Evolutionary conservation across 1,140 invertebrate genomes (phyloP), one percentile per base, ranked within the genome.

Genomic region (Drosophila willistoni): DNA sequence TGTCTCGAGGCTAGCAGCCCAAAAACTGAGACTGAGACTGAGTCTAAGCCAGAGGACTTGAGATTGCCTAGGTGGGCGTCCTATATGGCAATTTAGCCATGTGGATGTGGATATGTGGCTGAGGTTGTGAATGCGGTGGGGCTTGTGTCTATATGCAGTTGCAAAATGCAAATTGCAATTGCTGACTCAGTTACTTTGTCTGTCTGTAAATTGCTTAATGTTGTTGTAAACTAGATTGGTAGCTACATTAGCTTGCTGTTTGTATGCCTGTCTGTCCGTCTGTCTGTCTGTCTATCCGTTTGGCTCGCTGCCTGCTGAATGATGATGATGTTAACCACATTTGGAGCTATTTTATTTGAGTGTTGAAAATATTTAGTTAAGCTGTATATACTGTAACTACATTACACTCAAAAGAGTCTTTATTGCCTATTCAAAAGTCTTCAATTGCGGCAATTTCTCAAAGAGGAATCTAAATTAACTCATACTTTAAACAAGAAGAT

Each of bases 381-480:
- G 57, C 51, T 6, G 29, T 54, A 12, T 54, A 12, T 4, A 64
- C 12, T 2, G 34, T 22, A 51, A 51, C 22, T 51, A 51, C 17
- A 19, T 22, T 19, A 51, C 44, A 22, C 19, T 51, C 7, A 22
- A 22, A 10, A 51, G 19, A 22, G 9, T 51, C 44, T 4, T 39
- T 13, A 39, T 13, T 12, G 36, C 36, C 36, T 3, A 36, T 36
- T 36, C 7, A 36, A 36, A 36, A 36, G 7, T 36, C 34, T 36
- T 36, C 34, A 29, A 29, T 29, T 29, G 29, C 6, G 29, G 29
- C 29, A 29, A 29, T 29, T 29, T 29, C 29, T 29, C 34, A 36
- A 36, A 9, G 12, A 9, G 7, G 89, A 84, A 83, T 68, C 83
- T 68, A 87, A 86, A 79, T 83, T 83, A 86, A 86, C 74, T 81